These are phyloP conservation scores for Elmis aenea DNA, from an alignment of 2,888 invertebrate genomes.

Conservation along the genomic window DNA sequence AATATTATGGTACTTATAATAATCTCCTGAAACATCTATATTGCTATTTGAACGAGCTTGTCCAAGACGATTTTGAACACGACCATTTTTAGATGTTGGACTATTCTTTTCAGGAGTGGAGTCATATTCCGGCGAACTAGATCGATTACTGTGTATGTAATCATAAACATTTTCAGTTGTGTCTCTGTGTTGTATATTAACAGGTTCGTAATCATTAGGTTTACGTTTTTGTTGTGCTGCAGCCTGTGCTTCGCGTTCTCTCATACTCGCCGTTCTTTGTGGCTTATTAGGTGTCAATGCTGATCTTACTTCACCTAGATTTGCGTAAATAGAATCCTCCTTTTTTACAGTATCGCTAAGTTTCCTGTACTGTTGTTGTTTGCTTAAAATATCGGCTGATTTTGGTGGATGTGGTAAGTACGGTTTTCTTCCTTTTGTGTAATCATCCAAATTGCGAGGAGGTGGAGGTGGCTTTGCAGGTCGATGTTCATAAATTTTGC, in stretches of 20 bases:
- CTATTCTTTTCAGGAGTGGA: constrained; percentile 51
- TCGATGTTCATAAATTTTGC: constrained; percentile 19
- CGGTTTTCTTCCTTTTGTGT: constrained; percentile 56
- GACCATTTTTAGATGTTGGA: constrained; percentile 39
- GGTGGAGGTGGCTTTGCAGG: constrained; percentile 59
- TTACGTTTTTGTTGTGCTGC: constrained; percentile 44
- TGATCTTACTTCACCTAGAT: constrained; percentile 79
- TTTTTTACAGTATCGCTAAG: constrained; percentile 39
- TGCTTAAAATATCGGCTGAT: constrained; percentile 58
- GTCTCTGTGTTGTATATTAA: constrained; percentile 31
- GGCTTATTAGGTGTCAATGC: constrained; percentile 73
- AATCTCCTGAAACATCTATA: constrained; percentile 50
- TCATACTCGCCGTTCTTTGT: constrained; percentile 80
- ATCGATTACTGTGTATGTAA: constrained; percentile 59
- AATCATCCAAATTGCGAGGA: constrained; percentile 59
- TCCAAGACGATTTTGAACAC: constrained; percentile 40
- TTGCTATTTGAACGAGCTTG: constrained; percentile 51
- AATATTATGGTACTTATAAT: constrained; percentile 57
- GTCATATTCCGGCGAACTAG: constrained; percentile 66
- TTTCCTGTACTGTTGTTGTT: constrained; percentile 45
- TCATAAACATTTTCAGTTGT: constrained; percentile 59
- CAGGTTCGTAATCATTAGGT: constrained; percentile 35
- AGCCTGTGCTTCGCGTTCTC: constrained; percentile 67
- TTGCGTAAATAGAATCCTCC: constrained; percentile 68
- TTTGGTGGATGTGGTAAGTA: constrained; percentile 67